Evolutionary conservation across 2,888 invertebrate genomes (phyloP), one percentile per base, ranked within the genome.

Genomic region (Hyalella azteca): DNA sequence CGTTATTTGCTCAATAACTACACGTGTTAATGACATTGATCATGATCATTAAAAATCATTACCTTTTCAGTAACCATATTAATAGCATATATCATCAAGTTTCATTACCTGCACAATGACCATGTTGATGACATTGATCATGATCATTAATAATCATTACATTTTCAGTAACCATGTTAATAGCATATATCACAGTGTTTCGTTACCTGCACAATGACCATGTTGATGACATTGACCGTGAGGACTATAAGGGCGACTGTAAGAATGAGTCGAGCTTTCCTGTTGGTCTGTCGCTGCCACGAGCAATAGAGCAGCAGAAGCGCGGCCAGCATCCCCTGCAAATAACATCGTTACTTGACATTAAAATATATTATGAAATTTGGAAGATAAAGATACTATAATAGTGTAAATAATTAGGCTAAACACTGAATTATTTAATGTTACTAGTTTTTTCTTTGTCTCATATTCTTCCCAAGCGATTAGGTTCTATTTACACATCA

Each of bases 201-300:
- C 19, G 66, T 78, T 49, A 83, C 83, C 81, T 81, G 83, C 3
- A 81, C 36, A 9, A 83, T 80, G 50, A 83, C 83, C 32, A 83
- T 73, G 49, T 83, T 83, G 22, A 81, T 77, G 22, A 83, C 80
- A n/a, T 83, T 78, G n/a, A 78, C 76, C 22, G 80, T 75, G 13
- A 83, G 78, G 9, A 78, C 80, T 13, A 80, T 77, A 29, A 83
- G 78, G 15, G 79, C 76, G 22, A 80, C 78, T 22, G 80, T 50
- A 3, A 83, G 77, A 11, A 83, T 50, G 15, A 81, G 48, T 26
- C 79, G 78, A 3, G 81, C 81, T 7, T 77, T 66, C 49, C 66
- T 32, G 49, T 78, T 77, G 2, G 80, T 76, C 60, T 81, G 81
- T 22, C 73, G 50, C 5, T 39, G 75, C 79, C 79, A 83, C 19